phyloP scores from a whole-genome alignment of 2,797 vertebrate genomes.

The Sarcoramphus papa region DNA sequence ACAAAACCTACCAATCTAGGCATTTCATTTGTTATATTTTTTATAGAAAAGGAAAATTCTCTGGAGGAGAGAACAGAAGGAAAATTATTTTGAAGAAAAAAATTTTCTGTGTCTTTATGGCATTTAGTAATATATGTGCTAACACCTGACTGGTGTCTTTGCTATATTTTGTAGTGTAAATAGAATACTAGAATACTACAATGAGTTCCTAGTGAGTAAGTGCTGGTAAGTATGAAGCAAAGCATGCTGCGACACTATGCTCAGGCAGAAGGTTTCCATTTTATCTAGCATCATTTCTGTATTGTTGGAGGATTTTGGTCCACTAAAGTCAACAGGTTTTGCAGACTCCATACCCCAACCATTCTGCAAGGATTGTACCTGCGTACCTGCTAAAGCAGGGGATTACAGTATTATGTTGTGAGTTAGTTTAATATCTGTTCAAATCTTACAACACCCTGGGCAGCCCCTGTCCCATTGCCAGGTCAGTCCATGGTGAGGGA shows the following conservation, averaged over 20 bases:
- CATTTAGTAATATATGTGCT: background rate
- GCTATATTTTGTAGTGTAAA: background rate
- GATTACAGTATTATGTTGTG: background rate
- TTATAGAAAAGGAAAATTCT: background rate
- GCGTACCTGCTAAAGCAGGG: background rate
- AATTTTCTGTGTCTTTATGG: background rate
- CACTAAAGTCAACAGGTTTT: background rate
- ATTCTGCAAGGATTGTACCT: background rate
- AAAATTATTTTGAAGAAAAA: background rate
- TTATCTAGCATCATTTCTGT: background rate
- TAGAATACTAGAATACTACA: background rate
- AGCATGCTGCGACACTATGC: background rate
- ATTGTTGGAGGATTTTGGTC: background rate
- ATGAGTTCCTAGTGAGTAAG: background rate
- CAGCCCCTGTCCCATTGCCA: fast-evolving
- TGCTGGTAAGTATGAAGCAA: background rate
- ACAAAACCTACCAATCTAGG: background rate
- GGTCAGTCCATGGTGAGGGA: background rate
- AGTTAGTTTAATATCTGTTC: background rate
- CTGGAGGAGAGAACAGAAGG: background rate
- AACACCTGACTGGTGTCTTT: background rate
- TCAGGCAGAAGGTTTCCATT: background rate
- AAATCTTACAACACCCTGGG: background rate
- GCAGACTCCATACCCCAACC: background rate
- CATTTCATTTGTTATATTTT: background rate